phyloP scores from a whole-genome alignment of 2,797 vertebrate genomes.

The Notolabrus celidotus region DNA sequence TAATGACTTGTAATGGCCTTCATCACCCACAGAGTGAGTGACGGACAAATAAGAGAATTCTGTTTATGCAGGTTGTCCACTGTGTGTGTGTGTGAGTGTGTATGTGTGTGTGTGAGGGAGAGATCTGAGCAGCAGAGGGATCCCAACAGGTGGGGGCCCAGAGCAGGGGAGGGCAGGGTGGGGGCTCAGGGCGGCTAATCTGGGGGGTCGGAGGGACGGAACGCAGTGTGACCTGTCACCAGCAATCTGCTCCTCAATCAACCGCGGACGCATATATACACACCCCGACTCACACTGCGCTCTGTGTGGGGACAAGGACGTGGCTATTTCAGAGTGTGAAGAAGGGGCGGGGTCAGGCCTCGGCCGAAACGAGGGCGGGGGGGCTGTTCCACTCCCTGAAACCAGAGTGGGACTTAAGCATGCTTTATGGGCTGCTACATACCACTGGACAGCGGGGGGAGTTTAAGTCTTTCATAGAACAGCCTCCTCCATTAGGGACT shows the following conservation, averaged over 20 bases:
- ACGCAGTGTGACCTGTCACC: conserved; percentile 88
- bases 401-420: conserved; percentile 83
- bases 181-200: conserved; percentile 86
- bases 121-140: conserved; percentile 89
- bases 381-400: conserved; percentile 83
- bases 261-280: conserved; percentile 70
- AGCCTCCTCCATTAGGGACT: conserved; percentile 79
- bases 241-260: conserved; percentile 86
- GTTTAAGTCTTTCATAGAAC: conserved; percentile 83
- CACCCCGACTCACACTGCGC: conserved; percentile 62
- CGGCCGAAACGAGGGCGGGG: conserved; percentile 2
- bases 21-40: conserved; percentile 89
- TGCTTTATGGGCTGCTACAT: conserved; percentile 88
- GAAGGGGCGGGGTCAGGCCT: conserved; percentile 63
- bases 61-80: conserved; percentile 65
- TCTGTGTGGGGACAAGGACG: conserved; percentile 83
- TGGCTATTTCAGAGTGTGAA: conserved; percentile 86
- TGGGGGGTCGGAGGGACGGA: conserved; percentile 81
- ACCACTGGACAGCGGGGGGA: conserved; percentile 64
- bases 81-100: conserved; percentile 36
- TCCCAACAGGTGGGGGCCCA: conserved; percentile 91
- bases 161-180: conserved; percentile 42
- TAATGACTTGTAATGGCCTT: conserved; percentile 98
- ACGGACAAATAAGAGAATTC: conserved; percentile 73
- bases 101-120: conserved; percentile 44